Evolutionary conservation across 2,888 invertebrate species (phyloP), one percentile per base, ranked within the genome.

Genomic region (Campoletis raptor): DNA sequence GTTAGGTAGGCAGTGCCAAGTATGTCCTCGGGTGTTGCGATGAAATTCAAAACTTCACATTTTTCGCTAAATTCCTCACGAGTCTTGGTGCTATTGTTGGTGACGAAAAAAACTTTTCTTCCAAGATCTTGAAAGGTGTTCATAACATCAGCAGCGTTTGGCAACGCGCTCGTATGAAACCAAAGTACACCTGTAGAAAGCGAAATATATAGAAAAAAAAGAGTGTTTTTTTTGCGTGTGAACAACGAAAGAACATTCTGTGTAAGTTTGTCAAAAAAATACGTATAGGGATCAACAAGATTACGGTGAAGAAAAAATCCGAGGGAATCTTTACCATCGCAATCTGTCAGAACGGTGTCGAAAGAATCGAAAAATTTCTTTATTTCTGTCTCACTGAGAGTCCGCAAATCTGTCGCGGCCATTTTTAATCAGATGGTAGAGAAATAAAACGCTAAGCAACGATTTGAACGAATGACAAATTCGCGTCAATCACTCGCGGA

Each of bases 21-120:
- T 52, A 96, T 95, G 89, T 96, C 95, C 15, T 95, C 94, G 88
- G 92, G 89, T 6, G 89, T 90, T 0, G 95, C 95, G 74, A 95
- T 93, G 92, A 96, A 96, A 74, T 96, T 96, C 45, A 96, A 92
- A 61, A 93, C 93, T 42, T 93, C 92, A 90, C 95, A 96, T 92
- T 96, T 96, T 76, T 94, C 93, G 5, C 95, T 93, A 92, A 96
- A 96, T 88, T 96, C 95, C 21, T 95, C 94, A 86, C 96, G 93
- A 0, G 96, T 95, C 90, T 96, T 96, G 30, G 96, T 96, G 89
- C 96, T 96, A 92, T 97, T 97, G 92, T 97, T 97, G 24, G 97
- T 97, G 0, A 96, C 95, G 90, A 95, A 96, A 90, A 96, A 96
- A 6, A 96, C 95, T 90, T 95, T 95, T 92, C 96, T 97, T 0